Base-by-base conservation (phyloP, 2,113 vertebrate species). In the Cynopterus brachyotis region DNA sequence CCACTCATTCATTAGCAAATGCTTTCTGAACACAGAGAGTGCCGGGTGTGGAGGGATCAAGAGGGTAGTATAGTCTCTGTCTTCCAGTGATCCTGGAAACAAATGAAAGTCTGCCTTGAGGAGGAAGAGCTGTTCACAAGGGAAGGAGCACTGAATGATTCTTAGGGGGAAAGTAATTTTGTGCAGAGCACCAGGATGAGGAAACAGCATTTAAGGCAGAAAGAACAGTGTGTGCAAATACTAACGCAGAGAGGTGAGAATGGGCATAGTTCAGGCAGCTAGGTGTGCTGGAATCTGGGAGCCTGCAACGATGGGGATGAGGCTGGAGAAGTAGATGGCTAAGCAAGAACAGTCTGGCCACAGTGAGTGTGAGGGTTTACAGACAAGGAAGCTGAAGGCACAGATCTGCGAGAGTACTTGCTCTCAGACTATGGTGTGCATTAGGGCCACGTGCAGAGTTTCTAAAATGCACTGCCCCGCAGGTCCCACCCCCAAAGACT, bases 231-330 rank as follows among this genome's bases (percentile, higher is more conserved):
- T 0, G 15, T n/a, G 32, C 62, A 69, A 40, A 64, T 0, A 42
- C 42, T 20, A 57, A 57, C 10, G 26, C 1, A 10, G 32, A 24
- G 30, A 37, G 62, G 2, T 24, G 35, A 76, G 47, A 30, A 1
- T 0, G 35, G n/a, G 47, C 1, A 7, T 7, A 15, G 32, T 30
- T 4, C 20, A 1, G 5, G 5, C 4, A 32, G 55, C 30, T 32
- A 28, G 16, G 30, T 19, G 26, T 24, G 24, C 26, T 28, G 53
- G 4, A 24, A 4, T 45, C 2, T 26, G 4, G 12, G 22, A 15
- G 16, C 4, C 26, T 0, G 24, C 5, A 35, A 16, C 0, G 32
- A 30, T 3, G 37, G 30, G 8, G 15, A 4, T 10, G 55, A 76
- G 40, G 22, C 1, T 28, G 55, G 35, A 53, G 12, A 32, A 50